Evolutionary conservation across 2,797 vertebrate species (phyloP).

Genomic region (Rhinogobio ventralis): DNA sequence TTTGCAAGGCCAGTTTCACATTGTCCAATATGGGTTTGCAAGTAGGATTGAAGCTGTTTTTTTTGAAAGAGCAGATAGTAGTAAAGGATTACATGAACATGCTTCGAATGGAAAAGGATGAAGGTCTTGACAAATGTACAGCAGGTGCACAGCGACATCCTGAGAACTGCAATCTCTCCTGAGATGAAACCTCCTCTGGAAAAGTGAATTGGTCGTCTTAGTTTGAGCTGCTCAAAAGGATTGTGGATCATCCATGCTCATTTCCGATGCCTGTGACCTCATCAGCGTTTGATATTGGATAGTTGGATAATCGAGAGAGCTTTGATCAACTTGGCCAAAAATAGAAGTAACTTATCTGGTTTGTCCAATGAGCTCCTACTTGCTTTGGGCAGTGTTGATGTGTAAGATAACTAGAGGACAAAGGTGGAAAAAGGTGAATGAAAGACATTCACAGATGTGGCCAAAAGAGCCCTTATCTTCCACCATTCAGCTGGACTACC

Average conservation of each 20-base stretch:
- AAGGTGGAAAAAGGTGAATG: conserved; percentile 68
- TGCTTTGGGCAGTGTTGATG: conserved; percentile 74
- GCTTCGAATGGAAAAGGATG: background rate
- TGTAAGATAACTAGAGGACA: conserved; percentile 74
- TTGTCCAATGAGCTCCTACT: conserved; percentile 81
- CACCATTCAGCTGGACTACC: conserved; percentile 66
- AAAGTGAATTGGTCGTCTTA: conserved; percentile 43
- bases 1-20: background rate
- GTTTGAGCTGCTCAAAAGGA: conserved; percentile 66
- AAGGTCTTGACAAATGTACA: background rate
- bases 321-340: conserved; percentile 81
- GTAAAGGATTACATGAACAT: background rate
- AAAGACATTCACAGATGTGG: conserved; percentile 79
- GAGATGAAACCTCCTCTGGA: background rate
- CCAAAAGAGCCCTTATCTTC: conserved; percentile 74
- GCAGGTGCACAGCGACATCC: conserved; percentile 18
- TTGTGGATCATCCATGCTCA: conserved; percentile 59
- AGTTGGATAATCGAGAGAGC: conserved; percentile 72
- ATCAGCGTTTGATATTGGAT: conserved; percentile 79
- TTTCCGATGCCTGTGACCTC: conserved; percentile 72
- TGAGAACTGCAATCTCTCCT: conserved; percentile 23
- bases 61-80: background rate
- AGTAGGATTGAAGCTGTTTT: background rate
- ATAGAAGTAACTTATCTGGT: conserved; percentile 82
- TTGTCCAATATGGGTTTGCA: background rate